Evolutionary conservation across 2,888 invertebrate genomes (phyloP).

Genomic region (Spisula solida): DNA sequence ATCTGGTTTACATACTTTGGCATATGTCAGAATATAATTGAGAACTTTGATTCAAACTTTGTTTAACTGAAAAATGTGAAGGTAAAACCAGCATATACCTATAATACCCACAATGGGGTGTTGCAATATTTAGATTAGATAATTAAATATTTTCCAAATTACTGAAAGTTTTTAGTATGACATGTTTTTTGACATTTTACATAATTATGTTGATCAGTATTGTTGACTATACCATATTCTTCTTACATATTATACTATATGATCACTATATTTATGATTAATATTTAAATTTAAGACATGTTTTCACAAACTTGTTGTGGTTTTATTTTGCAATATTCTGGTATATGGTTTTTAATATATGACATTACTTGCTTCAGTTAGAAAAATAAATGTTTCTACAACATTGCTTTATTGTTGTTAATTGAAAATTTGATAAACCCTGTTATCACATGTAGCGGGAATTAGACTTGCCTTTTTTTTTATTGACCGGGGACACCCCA

Average conservation of each 20-base stretch:
- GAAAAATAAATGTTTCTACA: constrained; percentile 1
- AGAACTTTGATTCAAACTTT: too few species aligned
- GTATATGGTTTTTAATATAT: constrained; percentile 4
- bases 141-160: too few species aligned
- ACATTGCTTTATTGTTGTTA: background rate
- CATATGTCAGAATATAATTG: too few species aligned
- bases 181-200: background rate
- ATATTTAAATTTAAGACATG: background rate
- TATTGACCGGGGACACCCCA: too few species aligned
- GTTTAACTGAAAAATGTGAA: too few species aligned
- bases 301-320: background rate
- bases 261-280: background rate
- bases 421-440: too few species aligned
- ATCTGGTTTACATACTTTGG: too few species aligned
- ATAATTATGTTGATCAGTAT: background rate
- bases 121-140: too few species aligned
- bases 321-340: background rate
- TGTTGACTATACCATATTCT: background rate
- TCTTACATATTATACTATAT: background rate
- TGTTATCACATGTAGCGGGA: too few species aligned
- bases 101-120: too few species aligned
- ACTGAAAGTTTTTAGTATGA: background rate
- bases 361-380: constrained; percentile 16
- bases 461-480: too few species aligned
- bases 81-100: too few species aligned